Conservation (phyloP, 2,797 vertebrate genomes). For the Rhynchotus rufescens region DNA sequence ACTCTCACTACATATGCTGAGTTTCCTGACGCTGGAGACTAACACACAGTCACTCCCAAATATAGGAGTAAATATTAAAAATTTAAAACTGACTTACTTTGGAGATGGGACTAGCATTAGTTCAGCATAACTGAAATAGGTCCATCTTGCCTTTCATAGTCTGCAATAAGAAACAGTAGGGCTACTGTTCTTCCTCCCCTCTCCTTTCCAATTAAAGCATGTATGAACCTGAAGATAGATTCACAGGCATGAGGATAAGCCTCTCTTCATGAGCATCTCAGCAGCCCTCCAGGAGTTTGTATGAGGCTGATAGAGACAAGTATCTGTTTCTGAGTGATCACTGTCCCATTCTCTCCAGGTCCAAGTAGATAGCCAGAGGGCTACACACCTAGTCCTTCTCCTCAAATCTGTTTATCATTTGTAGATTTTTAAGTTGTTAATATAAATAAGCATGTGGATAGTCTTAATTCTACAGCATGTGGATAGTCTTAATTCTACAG, state of each 20-base stretch:
- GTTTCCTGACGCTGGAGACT: neutral
- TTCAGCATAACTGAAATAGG: neutral
- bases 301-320: neutral
- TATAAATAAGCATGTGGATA: neutral
- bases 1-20: neutral
- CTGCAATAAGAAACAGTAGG: neutral
- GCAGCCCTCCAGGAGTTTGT: neutral
- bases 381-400: neutral
- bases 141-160: neutral
- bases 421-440: neutral
- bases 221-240: neutral
- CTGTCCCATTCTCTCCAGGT: neutral
- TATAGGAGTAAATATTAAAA: neutral
- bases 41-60: neutral
- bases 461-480: neutral
- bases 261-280: neutral
- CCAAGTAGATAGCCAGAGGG: neutral
- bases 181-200: neutral
- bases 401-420: neutral
- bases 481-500: neutral
- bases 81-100: neutral
- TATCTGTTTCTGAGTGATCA: neutral
- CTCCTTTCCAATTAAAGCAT: neutral
- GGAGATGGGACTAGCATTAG: neutral
- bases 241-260: neutral